Conservation (phyloP, 2,888 invertebrate genomes). For the Euclidia mi region DNA sequence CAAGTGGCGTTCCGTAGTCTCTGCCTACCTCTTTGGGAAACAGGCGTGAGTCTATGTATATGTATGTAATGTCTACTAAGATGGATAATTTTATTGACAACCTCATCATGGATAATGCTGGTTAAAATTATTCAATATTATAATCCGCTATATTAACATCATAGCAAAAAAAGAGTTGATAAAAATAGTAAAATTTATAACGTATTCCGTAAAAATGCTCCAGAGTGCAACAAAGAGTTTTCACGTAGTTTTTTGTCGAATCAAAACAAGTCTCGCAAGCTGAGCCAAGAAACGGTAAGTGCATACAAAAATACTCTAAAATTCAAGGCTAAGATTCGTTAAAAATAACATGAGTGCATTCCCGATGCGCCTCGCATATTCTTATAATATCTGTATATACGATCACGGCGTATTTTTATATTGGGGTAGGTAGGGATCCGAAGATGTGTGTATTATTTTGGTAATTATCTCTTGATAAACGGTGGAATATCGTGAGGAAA, state of each 20-base stretch:
- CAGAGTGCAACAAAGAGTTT: slow-evolving; percentile 12
- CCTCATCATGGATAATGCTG: too few relatives aligned
- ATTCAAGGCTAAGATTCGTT: slow-evolving; percentile 71
- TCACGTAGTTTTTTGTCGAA: slow-evolving; percentile 40
- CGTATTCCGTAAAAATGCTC: background rate
- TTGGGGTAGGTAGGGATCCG: slow-evolving; percentile 26
- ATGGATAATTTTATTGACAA: too few relatives aligned
- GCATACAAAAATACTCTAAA: slow-evolving; percentile 79
- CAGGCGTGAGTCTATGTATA: too few relatives aligned
- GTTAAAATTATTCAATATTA: too few relatives aligned
- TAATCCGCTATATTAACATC: too few relatives aligned
- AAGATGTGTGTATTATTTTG: background rate
- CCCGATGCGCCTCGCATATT: slow-evolving; percentile 46
- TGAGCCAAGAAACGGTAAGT: slow-evolving; percentile 73
- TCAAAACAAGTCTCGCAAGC: slow-evolving; percentile 41
- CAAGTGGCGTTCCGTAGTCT: too few relatives aligned
- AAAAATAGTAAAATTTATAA: too few relatives aligned
- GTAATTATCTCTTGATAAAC: too few relatives aligned
- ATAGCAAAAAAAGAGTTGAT: too few relatives aligned
- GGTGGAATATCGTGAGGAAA: too few relatives aligned
- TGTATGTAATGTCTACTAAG: too few relatives aligned
- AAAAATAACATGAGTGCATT: slow-evolving; percentile 72
- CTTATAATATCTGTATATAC: slow-evolving; percentile 41
- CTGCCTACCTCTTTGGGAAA: too few relatives aligned
- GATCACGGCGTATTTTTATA: slow-evolving; percentile 23